Conservation (phyloP, 2,797 vertebrate genomes). For the Sarcophilus harrisii region DNA sequence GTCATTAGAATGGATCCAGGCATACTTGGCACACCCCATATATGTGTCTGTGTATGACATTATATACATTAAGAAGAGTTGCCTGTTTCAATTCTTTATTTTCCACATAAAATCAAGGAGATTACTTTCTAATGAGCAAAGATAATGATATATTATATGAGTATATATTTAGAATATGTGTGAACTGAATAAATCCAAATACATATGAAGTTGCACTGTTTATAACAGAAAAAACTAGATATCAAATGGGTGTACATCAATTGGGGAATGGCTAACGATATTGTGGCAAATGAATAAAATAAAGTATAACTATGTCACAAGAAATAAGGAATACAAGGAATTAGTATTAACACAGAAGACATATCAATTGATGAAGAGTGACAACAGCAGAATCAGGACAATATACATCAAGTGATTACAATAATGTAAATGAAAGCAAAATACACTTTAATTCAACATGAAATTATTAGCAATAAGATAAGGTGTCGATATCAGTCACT, state of each 20-base stretch:
- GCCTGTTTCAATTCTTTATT: not conserved
- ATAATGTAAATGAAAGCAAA: not conserved
- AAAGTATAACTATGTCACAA: not conserved
- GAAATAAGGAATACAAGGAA: not conserved
- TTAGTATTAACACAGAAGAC: not conserved
- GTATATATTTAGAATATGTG: not conserved
- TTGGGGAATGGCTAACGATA: not conserved
- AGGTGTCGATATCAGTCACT: not conserved
- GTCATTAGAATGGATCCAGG: not conserved
- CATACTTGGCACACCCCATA: not conserved
- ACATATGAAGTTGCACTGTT: not conserved
- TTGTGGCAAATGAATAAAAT: not conserved
- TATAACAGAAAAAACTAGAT: not conserved
- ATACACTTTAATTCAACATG: not conserved
- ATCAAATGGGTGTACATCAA: not conserved
- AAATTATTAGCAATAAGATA: not conserved
- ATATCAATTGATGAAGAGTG: not conserved
- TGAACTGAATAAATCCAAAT: not conserved
- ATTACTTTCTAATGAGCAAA: not conserved
- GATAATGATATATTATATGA: not conserved
- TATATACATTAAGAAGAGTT: not conserved
- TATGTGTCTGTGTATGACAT: not conserved
- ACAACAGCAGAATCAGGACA: not conserved
- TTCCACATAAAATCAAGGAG: not conserved
- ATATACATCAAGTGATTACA: not conserved